These are phyloP conservation scores for Eulemur rubriventer DNA, from an alignment of 2,797 vertebrate genomes.

Conservation along the genomic window DNA sequence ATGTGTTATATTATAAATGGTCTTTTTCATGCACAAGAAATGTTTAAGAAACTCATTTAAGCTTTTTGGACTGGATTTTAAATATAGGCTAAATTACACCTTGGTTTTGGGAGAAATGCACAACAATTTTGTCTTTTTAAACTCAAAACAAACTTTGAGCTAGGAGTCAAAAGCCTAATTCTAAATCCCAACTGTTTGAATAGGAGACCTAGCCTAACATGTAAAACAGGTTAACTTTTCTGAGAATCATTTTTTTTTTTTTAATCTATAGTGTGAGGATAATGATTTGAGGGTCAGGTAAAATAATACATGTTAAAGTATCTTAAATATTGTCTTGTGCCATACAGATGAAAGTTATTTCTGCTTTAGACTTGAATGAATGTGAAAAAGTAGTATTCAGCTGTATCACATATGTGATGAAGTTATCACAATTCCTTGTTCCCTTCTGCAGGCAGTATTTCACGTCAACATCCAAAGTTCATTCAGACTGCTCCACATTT, in stretches of 20 bases:
- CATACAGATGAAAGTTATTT: neutral
- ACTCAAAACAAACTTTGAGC: neutral
- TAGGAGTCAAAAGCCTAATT: neutral
- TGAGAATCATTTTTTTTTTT: neutral
- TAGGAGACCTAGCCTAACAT: neutral
- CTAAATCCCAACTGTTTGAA: neutral
- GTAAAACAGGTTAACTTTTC: neutral
- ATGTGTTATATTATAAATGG: neutral
- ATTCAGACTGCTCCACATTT: neutral
- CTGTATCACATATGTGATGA: neutral
- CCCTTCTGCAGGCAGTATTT: neutral
- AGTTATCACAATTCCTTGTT: neutral
- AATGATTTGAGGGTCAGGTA: neutral
- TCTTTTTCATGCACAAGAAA: neutral
- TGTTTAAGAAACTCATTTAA: neutral
- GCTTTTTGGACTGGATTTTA: constrained; percentile 33
- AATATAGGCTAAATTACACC: neutral
- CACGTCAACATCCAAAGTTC: neutral
- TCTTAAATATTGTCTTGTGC: neutral
- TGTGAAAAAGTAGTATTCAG: neutral
- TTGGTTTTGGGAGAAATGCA: neutral
- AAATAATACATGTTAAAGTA: neutral
- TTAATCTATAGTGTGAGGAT: neutral
- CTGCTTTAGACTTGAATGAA: neutral
- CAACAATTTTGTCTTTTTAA: neutral